Percentiles rank a stretch among this genome's conserved stretches.
Evolutionary conservation across 2,888 invertebrate genomes (phyloP).

Genomic region (Synergus gifuensis): DNA sequence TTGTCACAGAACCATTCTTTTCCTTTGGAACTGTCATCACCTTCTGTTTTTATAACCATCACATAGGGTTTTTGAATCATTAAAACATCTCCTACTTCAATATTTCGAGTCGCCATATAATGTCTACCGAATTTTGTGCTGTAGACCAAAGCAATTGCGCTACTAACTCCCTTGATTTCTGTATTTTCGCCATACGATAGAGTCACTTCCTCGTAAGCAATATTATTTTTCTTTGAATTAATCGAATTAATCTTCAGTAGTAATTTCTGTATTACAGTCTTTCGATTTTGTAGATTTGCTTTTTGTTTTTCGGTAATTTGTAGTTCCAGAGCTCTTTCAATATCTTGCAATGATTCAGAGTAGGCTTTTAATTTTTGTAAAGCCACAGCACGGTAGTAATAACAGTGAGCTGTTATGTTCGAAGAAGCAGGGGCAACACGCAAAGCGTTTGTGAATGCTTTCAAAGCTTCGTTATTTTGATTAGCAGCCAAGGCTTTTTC

Average conservation of each 20-base stretch:
- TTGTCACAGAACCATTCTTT: background rate
- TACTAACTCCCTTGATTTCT: background rate
- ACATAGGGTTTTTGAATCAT: slow-evolving; percentile 42
- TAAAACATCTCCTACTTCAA: slow-evolving; percentile 44
- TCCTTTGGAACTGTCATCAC: background rate
- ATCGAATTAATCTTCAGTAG: background rate
- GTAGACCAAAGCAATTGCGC: background rate
- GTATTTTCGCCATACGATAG: background rate
- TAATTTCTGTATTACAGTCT: background rate
- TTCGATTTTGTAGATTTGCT: background rate
- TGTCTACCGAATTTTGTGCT: slow-evolving; percentile 28
- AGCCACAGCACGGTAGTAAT: background rate
- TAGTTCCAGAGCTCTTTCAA: background rate
- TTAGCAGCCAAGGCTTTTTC: background rate
- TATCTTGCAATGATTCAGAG: background rate
- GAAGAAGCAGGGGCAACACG: background rate
- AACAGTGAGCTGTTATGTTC: background rate
- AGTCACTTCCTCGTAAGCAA: background rate
- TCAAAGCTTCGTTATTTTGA: background rate
- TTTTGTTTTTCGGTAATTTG: background rate
- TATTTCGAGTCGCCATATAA: slow-evolving; percentile 30
- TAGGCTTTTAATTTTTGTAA: background rate
- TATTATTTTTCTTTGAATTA: background rate
- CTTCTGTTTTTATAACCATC: background rate
- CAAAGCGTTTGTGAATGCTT: background rate